phyloP scores from a whole-genome alignment of 2,113 vertebrate genomes.

The Dasypus novemcinctus region DNA sequence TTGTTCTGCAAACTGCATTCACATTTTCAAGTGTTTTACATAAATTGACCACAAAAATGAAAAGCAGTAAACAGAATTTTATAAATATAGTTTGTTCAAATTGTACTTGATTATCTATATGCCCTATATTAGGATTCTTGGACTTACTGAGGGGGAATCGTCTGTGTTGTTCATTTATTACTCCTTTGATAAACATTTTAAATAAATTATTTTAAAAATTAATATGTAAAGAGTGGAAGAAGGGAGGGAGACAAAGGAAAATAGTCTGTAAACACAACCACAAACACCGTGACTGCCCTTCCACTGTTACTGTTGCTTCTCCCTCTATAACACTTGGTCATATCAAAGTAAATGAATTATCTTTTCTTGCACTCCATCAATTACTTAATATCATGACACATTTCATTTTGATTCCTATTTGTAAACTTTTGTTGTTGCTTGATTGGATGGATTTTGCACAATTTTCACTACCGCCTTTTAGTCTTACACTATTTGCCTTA shows the following conservation, averaged over 20 bases:
- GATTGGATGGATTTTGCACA: not conserved
- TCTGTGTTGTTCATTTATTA: not conserved
- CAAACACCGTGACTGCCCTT: not conserved
- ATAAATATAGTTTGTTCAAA: not conserved
- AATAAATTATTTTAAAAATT: not conserved
- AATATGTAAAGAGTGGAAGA: not conserved
- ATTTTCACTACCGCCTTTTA: not conserved
- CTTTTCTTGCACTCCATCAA: not conserved
- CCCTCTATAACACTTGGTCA: fast-evolving
- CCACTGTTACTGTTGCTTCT: not conserved
- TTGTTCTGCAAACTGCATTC: not conserved
- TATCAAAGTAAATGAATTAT: not conserved
- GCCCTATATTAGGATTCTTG: not conserved
- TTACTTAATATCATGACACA: not conserved
- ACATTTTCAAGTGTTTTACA: not conserved
- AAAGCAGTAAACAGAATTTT: not conserved
- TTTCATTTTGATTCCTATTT: not conserved
- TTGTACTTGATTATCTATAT: not conserved
- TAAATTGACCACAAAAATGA: not conserved
- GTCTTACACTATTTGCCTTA: not conserved
- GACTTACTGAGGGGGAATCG: not conserved
- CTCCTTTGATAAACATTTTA: not conserved
- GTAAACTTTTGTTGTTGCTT: not conserved
- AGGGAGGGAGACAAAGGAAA: not conserved
- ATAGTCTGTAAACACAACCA: not conserved